Conservation (phyloP, 2,797 vertebrate species). For the Echeneis naucrates region DNA sequence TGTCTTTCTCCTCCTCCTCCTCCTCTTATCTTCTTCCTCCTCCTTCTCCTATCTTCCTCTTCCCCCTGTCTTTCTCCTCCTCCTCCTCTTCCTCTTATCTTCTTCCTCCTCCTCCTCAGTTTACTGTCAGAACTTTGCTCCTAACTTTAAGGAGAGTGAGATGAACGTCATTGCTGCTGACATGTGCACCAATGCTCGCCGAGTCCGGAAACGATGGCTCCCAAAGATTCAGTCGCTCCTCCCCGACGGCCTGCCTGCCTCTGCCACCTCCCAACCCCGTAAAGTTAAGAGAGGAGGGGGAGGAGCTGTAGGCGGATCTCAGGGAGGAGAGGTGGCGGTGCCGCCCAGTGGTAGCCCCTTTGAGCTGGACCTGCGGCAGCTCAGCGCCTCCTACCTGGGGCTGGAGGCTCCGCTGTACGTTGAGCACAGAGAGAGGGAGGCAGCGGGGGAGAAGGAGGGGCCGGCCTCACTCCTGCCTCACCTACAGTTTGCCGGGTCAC, state of each 20-base stretch:
- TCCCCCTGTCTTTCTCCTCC: background rate
- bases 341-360: slow-evolving; percentile 54
- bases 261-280: slow-evolving; percentile 57
- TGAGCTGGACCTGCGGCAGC: slow-evolving; percentile 70
- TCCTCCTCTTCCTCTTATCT: slow-evolving; percentile 34
- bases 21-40: background rate
- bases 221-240: slow-evolving; percentile 97
- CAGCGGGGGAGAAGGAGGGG: slow-evolving; percentile 50
- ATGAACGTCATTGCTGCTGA: slow-evolving; percentile 97
- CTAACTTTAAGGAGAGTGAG: slow-evolving; percentile 97
- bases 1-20: no score
- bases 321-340: slow-evolving; percentile 20
- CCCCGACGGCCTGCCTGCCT: slow-evolving; percentile 82
- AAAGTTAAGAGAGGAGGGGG: slow-evolving; percentile 62
- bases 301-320: slow-evolving; percentile 27
- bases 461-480: slow-evolving; percentile 59
- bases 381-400: slow-evolving; percentile 71
- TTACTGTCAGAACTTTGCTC: slow-evolving; percentile 97
- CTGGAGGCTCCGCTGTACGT: slow-evolving; percentile 58
- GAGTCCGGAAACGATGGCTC: slow-evolving; percentile 95
- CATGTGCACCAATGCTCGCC: slow-evolving; percentile 97
- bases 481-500: slow-evolving; percentile 65
- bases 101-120: slow-evolving; percentile 77
- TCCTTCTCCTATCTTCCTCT: background rate
- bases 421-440: slow-evolving; percentile 54